phyloP scores from a whole-genome alignment of 2,797 vertebrate genomes.

The Sebastes diploproa region DNA sequence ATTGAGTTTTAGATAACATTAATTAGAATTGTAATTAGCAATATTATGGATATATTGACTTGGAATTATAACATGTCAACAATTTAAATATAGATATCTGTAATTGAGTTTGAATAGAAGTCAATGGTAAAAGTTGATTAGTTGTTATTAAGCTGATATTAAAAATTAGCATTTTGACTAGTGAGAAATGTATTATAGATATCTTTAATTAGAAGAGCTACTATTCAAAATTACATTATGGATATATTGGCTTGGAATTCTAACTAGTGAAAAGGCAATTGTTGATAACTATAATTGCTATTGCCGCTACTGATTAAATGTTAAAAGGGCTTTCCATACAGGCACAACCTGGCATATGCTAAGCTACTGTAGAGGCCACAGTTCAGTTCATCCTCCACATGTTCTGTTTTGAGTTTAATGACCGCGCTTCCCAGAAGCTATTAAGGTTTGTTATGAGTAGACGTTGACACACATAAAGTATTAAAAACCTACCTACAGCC shows the following conservation, averaged over 20 bases:
- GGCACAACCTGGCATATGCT: not conserved
- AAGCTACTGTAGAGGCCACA: not conserved
- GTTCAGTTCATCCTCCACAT: not conserved
- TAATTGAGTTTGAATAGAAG: not conserved
- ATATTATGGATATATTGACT: not conserved
- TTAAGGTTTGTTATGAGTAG: constrained; percentile 5
- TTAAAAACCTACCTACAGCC: not conserved
- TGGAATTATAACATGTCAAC: not conserved
- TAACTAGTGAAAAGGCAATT: rapidly evolving
- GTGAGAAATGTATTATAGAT: not conserved
- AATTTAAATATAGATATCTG: not conserved
- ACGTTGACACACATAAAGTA: not conserved
- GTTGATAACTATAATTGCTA: not conserved
- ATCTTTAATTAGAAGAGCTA: not conserved
- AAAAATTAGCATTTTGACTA: not conserved
- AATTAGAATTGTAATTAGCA: not conserved
- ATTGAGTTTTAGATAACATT: not conserved
- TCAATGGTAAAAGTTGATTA: not conserved
- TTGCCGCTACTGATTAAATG: not conserved
- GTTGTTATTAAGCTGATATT: not conserved
- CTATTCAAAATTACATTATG: not conserved
- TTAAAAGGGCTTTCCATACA: not conserved
- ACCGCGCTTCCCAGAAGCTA: constrained; percentile 6
- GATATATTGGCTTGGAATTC: not conserved
- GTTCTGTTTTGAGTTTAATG: constrained; percentile 14